phyloP scores from a whole-genome alignment of 1,140 invertebrate genomes.

The Drosophila fuyamai region DNA sequence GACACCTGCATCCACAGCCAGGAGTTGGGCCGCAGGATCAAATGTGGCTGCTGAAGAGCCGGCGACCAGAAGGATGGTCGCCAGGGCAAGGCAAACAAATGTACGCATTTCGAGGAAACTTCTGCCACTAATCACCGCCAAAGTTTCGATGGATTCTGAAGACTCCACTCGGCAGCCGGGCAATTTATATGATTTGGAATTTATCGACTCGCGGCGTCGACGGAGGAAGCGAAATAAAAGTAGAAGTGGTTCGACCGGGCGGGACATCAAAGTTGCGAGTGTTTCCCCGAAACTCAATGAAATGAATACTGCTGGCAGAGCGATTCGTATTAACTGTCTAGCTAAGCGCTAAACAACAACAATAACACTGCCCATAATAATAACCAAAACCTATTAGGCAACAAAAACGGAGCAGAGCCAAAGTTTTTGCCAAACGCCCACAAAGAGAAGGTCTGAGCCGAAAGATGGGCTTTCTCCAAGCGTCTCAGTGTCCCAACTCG shows the following conservation, averaged over 20 bases:
- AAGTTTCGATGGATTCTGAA: constrained; percentile 49
- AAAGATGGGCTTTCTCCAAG: constrained; percentile 26
- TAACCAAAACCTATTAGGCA: constrained; percentile 74
- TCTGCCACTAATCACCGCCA: constrained; percentile 51
- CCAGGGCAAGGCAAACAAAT: constrained; percentile 40
- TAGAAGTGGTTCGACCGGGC: constrained; percentile 55
- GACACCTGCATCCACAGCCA: constrained; percentile 37
- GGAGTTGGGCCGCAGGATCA: constrained; percentile 17
- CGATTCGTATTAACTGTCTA: constrained; percentile 68
- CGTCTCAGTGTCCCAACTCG: neutral
- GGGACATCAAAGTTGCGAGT: constrained; percentile 56
- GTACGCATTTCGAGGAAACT: constrained; percentile 49
- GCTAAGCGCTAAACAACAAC: constrained; percentile 54
- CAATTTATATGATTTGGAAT: constrained; percentile 73
- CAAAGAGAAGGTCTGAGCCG: constrained; percentile 20
- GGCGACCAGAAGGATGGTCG: constrained; percentile 26
- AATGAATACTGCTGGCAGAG: constrained; percentile 54
- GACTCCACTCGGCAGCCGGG: constrained; percentile 11
- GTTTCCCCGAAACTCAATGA: constrained; percentile 46
- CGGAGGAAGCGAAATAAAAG: constrained; percentile 47
- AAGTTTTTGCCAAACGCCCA: constrained; percentile 39
- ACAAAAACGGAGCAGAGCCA: constrained; percentile 26
- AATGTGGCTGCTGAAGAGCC: constrained; percentile 23
- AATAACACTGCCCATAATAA: constrained; percentile 60
- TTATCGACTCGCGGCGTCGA: constrained; percentile 32